These are phyloP conservation scores for Oreonectes daqikongensis DNA, from an alignment of 2,797 vertebrate species.

Conservation along the genomic window DNA sequence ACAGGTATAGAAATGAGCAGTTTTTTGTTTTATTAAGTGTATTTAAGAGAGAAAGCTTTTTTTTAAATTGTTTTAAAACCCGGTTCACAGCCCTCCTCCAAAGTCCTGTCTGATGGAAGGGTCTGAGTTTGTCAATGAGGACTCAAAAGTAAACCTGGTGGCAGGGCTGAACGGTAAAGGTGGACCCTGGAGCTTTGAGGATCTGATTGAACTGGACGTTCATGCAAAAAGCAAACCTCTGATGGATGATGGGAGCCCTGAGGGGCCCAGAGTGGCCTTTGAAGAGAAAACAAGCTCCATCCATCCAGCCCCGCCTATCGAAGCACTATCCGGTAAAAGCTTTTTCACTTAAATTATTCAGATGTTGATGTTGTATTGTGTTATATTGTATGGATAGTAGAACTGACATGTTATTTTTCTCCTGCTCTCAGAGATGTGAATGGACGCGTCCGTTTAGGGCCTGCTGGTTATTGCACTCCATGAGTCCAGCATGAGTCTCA, in stretches of 20 bases:
- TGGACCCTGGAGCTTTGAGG: constrained; percentile 81
- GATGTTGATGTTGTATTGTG: background rate
- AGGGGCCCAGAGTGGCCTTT: constrained; percentile 76
- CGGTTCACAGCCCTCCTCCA: constrained; percentile 75
- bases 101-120: constrained; percentile 69
- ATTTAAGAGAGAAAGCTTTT: background rate
- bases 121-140: constrained; percentile 74
- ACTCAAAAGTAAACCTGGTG: constrained; percentile 67
- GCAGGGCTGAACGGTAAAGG: constrained; percentile 80
- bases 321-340: constrained; percentile 84
- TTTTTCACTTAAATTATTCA: background rate
- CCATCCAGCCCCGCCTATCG: constrained; percentile 79
- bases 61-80: too few relatives aligned
- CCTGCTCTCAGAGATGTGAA: constrained; percentile 72
- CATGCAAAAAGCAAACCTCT: constrained; percentile 77
- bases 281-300: constrained; percentile 83
- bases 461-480: constrained; percentile 74
- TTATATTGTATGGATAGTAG: background rate
- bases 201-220: constrained; percentile 79
- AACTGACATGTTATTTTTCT: constrained; percentile 4
- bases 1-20: constrained; percentile 73
- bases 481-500: constrained; percentile 61
- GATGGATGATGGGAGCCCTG: constrained; percentile 70
- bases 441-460: constrained; percentile 50
- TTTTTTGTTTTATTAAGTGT: background rate